Percentiles rank a stretch among this genome's conserved stretches.
Evolutionary conservation across 2,113 vertebrate species (phyloP).

Genomic region (Archocentrus centrarchus): DNA sequence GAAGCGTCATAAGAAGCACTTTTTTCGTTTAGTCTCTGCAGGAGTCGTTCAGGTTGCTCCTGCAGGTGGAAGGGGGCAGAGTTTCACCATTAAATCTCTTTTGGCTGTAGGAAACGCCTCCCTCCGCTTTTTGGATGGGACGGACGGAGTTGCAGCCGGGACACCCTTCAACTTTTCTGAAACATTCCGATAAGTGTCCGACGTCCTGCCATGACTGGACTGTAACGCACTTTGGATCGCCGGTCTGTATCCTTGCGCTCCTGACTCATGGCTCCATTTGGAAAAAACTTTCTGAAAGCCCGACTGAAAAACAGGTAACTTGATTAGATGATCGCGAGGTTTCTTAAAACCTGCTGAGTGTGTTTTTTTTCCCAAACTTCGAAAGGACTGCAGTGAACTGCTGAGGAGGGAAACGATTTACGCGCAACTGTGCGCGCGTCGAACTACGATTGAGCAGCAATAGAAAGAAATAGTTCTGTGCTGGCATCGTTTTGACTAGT

Average conservation of each 20-base stretch:
- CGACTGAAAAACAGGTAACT: slow-evolving; percentile 91
- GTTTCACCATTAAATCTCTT: slow-evolving; percentile 31
- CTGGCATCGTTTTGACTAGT: background rate
- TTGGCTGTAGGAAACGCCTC: slow-evolving; percentile 45
- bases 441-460: background rate
- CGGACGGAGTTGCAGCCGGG: slow-evolving; percentile 57
- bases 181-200: slow-evolving; percentile 10
- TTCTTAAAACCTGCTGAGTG: slow-evolving; percentile 18
- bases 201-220: slow-evolving; percentile 53
- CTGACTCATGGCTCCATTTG: slow-evolving; percentile 91
- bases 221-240: slow-evolving; percentile 27
- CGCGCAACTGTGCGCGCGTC: background rate
- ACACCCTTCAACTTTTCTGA: slow-evolving; percentile 50
- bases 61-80: slow-evolving; percentile 65
- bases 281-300: slow-evolving; percentile 91
- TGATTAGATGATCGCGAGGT: slow-evolving; percentile 15
- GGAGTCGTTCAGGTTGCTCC: background rate
- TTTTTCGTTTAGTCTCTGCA: background rate
- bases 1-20: no score
- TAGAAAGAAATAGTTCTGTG: background rate
- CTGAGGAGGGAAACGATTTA: slow-evolving; percentile 11
- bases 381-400: background rate
- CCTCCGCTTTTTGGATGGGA: slow-evolving; percentile 36
- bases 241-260: background rate
- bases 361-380: background rate